Conservation (phyloP, 2,888 invertebrate genomes). For the Carcina quercana region DNA sequence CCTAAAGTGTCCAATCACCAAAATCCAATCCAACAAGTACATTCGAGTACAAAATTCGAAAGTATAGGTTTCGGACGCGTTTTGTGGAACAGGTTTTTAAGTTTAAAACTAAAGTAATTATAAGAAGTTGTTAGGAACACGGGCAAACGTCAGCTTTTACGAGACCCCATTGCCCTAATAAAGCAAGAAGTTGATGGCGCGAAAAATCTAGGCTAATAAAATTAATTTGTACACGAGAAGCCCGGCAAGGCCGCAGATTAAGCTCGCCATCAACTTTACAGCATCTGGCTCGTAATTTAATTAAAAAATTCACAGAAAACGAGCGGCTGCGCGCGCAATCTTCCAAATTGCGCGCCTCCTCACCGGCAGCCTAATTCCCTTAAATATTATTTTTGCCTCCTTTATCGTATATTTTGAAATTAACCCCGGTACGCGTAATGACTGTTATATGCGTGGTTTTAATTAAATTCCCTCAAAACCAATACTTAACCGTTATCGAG, state of each 20-base stretch:
- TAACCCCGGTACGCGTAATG: constrained; percentile 54
- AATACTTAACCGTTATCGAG: constrained; percentile 67
- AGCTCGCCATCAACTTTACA: constrained; percentile 49
- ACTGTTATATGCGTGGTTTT: constrained; percentile 59
- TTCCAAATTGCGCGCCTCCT: constrained; percentile 57
- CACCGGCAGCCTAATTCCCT: constrained; percentile 66
- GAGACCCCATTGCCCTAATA: not conserved
- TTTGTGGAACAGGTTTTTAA: too few species aligned
- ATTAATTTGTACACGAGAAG: constrained; percentile 19
- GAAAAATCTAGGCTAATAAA: constrained; percentile 22
- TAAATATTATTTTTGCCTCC: constrained; percentile 65
- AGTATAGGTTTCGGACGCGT: too few species aligned
- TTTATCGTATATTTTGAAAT: constrained; percentile 69
- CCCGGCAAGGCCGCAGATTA: constrained; percentile 27
- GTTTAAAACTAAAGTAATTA: too few species aligned
- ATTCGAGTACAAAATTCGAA: too few species aligned
- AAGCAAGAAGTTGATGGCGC: constrained; percentile 9
- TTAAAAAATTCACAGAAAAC: constrained; percentile 73
- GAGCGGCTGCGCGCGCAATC: constrained; percentile 52
- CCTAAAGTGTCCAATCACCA: too few species aligned
- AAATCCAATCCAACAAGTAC: too few species aligned
- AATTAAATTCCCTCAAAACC: constrained; percentile 68
- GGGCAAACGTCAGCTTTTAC: too few species aligned
- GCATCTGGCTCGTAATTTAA: constrained; percentile 68
- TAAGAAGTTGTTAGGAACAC: too few species aligned